Evolutionary conservation across 2,113 vertebrate species (phyloP).

Genomic region (Rhinoderma darwinii): DNA sequence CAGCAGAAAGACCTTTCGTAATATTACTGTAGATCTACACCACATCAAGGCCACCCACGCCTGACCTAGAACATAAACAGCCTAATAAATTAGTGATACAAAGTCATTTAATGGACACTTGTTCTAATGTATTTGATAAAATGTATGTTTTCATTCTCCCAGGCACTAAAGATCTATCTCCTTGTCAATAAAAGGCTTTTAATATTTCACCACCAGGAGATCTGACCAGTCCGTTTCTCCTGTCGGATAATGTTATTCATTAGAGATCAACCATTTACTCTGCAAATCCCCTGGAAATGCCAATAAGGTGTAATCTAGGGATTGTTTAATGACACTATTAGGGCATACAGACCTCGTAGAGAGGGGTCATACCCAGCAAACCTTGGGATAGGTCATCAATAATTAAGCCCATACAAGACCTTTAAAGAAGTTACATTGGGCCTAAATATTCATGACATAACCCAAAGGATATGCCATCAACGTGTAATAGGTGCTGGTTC

Average conservation of each 20-base stretch:
- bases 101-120: not conserved
- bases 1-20: no score
- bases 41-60: not conserved
- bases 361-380: no score
- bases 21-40: no score
- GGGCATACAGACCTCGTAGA: no score
- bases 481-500: no score
- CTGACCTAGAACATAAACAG: not conserved
- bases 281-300: not conserved
- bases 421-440: no score
- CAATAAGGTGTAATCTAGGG: not conserved
- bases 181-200: constrained; percentile 28
- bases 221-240: not conserved
- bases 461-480: no score
- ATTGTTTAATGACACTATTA: not conserved
- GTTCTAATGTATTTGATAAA: not conserved
- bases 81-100: not conserved
- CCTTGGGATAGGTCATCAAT: no score
- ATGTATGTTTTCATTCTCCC: not conserved
- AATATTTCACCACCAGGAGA: not conserved
- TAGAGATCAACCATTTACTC: not conserved
- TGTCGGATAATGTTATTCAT: not conserved
- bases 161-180: not conserved
- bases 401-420: no score
- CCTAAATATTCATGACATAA: no score